A percentile compares a stretch with the other conserved stretches of the same genome.
These are phyloP conservation scores for Lepidurus couesii DNA, from an alignment of 1,140 invertebrate species.

Conservation along the genomic window DNA sequence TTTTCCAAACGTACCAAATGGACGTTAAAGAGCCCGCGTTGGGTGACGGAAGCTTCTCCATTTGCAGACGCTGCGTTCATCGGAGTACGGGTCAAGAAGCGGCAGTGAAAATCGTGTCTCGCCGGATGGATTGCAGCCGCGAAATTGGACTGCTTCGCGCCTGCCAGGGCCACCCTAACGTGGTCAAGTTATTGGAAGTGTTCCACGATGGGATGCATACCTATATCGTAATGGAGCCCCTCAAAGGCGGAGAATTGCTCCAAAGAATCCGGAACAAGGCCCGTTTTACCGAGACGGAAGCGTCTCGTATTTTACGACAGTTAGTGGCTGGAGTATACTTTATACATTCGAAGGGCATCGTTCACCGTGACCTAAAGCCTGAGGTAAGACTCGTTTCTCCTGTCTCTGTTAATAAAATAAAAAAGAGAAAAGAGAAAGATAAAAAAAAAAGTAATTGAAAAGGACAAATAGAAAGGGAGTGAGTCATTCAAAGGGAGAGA, in stretches of 20 bases:
- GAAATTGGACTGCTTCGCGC: conserved; percentile 71
- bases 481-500: conserved; percentile 20
- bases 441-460: too few species aligned
- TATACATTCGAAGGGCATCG: conserved; percentile 72
- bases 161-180: conserved; percentile 81
- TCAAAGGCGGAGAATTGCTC: conserved; percentile 82
- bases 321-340: conserved; percentile 72
- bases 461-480: not conserved
- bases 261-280: conserved; percentile 56
- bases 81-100: conserved; percentile 63
- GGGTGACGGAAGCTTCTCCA: conserved; percentile 83
- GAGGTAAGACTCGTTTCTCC: conserved; percentile 52
- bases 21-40: conserved; percentile 60
- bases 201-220: conserved; percentile 73
- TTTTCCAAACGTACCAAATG: conserved; percentile 79
- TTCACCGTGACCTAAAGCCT: conserved; percentile 85
- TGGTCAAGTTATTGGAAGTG: conserved; percentile 78
- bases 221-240: conserved; percentile 80
- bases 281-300: conserved; percentile 63
- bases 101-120: conserved; percentile 85
- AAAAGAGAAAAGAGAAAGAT: conserved; percentile 40
- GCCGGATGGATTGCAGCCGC: conserved; percentile 64
- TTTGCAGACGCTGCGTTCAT: conserved; percentile 77
- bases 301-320: conserved; percentile 63
- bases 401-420: conserved; percentile 26